Percentiles rank a stretch among this genome's conserved stretches.
Conservation (phyloP, 2,797 vertebrate genomes). For the Girardinus metallicus region DNA sequence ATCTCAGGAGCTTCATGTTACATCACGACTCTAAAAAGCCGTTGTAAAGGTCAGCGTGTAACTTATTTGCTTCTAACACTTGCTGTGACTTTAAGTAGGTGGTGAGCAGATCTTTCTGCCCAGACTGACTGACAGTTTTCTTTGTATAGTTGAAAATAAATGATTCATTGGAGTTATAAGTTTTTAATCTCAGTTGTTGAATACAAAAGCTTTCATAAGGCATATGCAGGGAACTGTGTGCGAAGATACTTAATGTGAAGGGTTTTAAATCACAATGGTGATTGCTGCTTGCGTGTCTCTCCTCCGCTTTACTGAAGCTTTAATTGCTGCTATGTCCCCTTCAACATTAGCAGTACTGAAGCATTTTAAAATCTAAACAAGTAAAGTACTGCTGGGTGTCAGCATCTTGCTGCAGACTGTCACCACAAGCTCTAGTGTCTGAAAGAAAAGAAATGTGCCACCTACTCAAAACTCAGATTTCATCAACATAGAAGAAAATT, state of each 20-base stretch:
- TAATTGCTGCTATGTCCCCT: neutral
- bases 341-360: neutral
- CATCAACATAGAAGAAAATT: constrained; percentile 23
- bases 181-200: neutral
- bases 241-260: neutral
- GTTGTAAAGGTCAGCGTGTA: neutral
- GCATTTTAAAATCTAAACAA: constrained; percentile 1
- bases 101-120: neutral
- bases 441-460: neutral
- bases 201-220: neutral
- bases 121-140: neutral
- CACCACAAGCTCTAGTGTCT: neutral
- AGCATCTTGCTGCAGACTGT: neutral
- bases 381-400: constrained; percentile 5
- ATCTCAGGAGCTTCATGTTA: neutral
- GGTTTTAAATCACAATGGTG: neutral
- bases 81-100: neutral
- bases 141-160: neutral
- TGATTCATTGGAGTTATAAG: neutral
- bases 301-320: neutral
- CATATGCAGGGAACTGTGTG: neutral
- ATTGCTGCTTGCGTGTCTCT: neutral
- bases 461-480: constrained; percentile 25
- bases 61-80: neutral
- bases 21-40: neutral